Percentiles rank a stretch among this genome's conserved stretches.
phyloP scores from a whole-genome alignment of 2,797 vertebrate species.

The Pipistrellus kuhlii region DNA sequence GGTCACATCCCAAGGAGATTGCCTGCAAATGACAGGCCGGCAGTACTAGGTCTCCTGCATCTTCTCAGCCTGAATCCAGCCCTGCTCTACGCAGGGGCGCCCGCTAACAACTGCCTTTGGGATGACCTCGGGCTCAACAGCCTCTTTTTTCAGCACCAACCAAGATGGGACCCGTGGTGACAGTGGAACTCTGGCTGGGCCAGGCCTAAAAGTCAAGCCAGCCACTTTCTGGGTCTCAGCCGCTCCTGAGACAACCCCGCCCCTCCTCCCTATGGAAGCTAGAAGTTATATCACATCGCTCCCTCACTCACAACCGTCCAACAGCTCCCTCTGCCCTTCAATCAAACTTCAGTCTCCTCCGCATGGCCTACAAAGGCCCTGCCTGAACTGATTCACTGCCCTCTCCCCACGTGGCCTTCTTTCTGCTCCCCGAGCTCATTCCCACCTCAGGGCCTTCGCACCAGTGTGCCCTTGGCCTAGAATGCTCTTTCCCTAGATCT shows the following conservation, averaged over 20 bases:
- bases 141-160: conserved; percentile 31
- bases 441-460: conserved; percentile 79
- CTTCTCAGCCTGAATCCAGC: conserved; percentile 4
- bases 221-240: conserved; percentile 47
- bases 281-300: background rate
- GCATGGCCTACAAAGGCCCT: conserved; percentile 61
- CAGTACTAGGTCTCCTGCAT: background rate
- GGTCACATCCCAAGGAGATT: background rate
- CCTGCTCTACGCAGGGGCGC: background rate
- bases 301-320: background rate
- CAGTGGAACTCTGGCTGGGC: background rate
- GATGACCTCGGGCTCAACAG: conserved; percentile 56
- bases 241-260: background rate
- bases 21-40: conserved; percentile 34
- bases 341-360: conserved; percentile 15
- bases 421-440: conserved; percentile 74
- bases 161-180: background rate
- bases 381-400: conserved; percentile 38
- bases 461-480: conserved; percentile 76
- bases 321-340: background rate
- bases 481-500: conserved; percentile 57
- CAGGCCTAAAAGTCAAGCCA: background rate
- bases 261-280: background rate
- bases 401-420: conserved; percentile 61
- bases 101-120: conserved; percentile 7